These are phyloP conservation scores for Prionailurus bengalensis DNA, from an alignment of 2,113 vertebrate species.

Conservation along the genomic window DNA sequence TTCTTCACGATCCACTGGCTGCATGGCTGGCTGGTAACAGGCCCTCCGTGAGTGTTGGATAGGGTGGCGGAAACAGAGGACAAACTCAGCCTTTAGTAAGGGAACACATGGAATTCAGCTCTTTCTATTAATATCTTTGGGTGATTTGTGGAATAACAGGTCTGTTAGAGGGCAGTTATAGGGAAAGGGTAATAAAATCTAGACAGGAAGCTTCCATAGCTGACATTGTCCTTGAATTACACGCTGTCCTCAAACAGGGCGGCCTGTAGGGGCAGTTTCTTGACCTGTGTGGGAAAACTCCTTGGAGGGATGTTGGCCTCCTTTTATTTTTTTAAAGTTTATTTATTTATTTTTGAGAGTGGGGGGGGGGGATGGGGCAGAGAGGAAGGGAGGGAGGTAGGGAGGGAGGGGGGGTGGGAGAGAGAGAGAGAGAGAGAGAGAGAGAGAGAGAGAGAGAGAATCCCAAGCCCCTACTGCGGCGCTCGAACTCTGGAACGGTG, in stretches of 20 bases:
- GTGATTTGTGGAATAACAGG: not conserved
- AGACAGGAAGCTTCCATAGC: not conserved
- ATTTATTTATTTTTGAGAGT: too few relatives aligned
- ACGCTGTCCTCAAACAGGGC: rapidly evolving
- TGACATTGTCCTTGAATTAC: not conserved
- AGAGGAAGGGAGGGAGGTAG: too few relatives aligned
- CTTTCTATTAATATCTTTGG: not conserved
- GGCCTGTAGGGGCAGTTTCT: not conserved
- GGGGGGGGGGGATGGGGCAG: too few relatives aligned
- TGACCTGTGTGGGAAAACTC: not conserved
- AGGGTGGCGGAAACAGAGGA: not conserved
- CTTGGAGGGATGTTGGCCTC: rapidly evolving
- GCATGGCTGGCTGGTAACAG: not conserved
- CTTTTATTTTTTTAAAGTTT: not conserved
- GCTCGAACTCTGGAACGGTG: too few relatives aligned
- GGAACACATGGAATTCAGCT: not conserved
- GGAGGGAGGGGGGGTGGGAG: too few relatives aligned
- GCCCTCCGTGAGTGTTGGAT: not conserved
- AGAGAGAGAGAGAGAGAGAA: too few relatives aligned
- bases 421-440: rapidly evolving
- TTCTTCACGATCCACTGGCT: not conserved
- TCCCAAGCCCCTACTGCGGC: too few relatives aligned
- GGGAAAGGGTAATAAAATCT: not conserved
- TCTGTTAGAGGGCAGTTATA: not conserved
- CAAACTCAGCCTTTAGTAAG: not conserved